Evolutionary conservation across 2,113 vertebrate genomes (phyloP), one percentile per base, ranked within the genome.

Genomic region (Coturnix japonica): DNA sequence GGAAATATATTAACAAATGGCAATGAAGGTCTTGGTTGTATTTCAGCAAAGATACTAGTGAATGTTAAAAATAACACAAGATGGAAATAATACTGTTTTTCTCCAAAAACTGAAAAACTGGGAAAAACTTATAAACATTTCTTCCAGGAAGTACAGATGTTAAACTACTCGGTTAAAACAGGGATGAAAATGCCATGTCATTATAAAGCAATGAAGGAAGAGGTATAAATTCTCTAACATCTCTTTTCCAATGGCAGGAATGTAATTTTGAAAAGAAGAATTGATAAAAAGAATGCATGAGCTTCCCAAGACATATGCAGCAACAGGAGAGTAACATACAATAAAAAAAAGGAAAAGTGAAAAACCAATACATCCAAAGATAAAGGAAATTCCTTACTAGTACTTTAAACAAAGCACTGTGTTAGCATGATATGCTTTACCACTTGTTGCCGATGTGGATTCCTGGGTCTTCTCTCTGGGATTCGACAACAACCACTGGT

Each of bases 341-440:
- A 17, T 12, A 61, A 17, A 28, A 23, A 23, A 10, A 7, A 35
- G 9, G 7, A 59, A 57, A 70, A 61, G 28, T 11, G 66, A 77
- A 49, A 57, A 53, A 16, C 3, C 18, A 57, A 57, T 21, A n/a
- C 31, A 63, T 5, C 39, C 17, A 46, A 61, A 67, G 16, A 51
- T 10, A 89, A 21, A 21, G 4, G 7, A 41, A 85, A 11, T 39
- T 84, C 85, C 95, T 96, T 95, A 97, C 90, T 95, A 60, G 56
- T 71, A 57, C 75, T 93, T 31, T 18, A 54, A 31, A 31, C 28
- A 54, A 31, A 85, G 57, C 3, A 4, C 51, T 25, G 37, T 66
- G 44, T 53, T 2, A 80, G 39, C 41, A 44, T 9, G 9, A 31
- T 31, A 12, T 46, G 74, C 74, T 91, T 96, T 93, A 95, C 95